These are phyloP conservation scores for Macroglossus sobrinus DNA, from an alignment of 2,113 vertebrate species.

Conservation along the genomic window DNA sequence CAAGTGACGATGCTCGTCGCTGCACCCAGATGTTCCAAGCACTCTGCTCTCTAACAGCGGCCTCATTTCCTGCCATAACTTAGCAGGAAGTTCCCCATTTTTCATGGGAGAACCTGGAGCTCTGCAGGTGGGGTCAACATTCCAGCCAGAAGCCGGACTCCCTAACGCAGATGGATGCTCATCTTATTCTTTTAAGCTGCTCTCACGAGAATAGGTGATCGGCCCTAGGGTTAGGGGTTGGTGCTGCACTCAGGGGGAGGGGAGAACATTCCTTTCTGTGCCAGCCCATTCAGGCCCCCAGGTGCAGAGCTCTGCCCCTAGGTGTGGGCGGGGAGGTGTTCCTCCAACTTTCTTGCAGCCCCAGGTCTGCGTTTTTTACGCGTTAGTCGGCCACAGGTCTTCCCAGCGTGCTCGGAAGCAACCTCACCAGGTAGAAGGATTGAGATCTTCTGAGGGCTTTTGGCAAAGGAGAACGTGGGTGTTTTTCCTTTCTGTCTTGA, in stretches of 20 bases:
- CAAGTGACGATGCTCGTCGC: background rate
- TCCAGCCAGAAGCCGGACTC: background rate
- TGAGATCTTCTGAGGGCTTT: background rate
- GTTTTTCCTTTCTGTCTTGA: slow-evolving; percentile 45
- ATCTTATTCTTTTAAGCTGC: background rate
- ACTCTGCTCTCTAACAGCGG: background rate
- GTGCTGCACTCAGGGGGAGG: background rate
- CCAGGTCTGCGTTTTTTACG: background rate
- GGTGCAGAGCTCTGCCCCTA: background rate
- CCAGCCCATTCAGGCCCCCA: no score
- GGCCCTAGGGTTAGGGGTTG: background rate
- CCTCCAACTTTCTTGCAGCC: background rate
- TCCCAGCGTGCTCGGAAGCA: background rate
- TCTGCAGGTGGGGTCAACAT: background rate
- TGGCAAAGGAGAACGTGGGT: background rate
- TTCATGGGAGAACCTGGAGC: background rate
- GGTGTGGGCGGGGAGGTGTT: background rate
- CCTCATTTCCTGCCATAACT: background rate
- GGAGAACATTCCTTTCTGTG: background rate
- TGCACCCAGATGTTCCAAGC: background rate
- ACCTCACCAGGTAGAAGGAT: background rate
- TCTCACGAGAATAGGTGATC: background rate
- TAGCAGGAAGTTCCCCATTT: background rate
- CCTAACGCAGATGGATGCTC: background rate
- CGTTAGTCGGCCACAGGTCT: background rate